A percentile compares a stretch with the other conserved stretches of the same genome.
Evolutionary conservation across 2,888 invertebrate species (phyloP).

Genomic region (Drosophila koepferae): DNA sequence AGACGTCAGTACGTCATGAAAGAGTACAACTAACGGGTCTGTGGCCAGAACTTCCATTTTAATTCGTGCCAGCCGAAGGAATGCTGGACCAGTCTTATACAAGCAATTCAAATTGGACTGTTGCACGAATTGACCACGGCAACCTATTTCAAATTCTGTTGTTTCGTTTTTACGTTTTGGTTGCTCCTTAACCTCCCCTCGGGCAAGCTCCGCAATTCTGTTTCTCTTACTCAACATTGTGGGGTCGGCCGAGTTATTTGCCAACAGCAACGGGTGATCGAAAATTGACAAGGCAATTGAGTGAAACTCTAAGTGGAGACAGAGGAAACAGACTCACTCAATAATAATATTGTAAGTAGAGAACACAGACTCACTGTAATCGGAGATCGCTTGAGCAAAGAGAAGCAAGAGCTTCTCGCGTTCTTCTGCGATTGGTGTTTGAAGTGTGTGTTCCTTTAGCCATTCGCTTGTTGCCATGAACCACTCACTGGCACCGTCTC

Average conservation of each 20-base stretch:
- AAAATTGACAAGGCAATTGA: conserved; percentile 31
- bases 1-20: conserved; percentile 72
- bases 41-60: conserved; percentile 71
- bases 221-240: conserved; percentile 28
- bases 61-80: conserved; percentile 76
- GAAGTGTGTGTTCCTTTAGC: conserved; percentile 17
- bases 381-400: conserved; percentile 52
- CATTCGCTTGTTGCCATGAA: conserved; percentile 47
- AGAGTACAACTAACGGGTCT: conserved; percentile 74
- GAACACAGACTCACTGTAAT: conserved; percentile 56
- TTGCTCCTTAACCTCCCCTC: conserved; percentile 3
- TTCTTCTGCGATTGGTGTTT: conserved; percentile 8
- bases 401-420: conserved; percentile 42
- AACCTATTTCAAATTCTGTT: conserved; percentile 53
- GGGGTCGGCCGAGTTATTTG: background rate
- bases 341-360: conserved; percentile 11
- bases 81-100: conserved; percentile 54
- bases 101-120: conserved; percentile 60
- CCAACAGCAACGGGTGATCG: conserved; percentile 9
- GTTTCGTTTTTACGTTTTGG: background rate
- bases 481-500: conserved; percentile 62
- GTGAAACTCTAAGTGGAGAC: conserved; percentile 9
- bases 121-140: conserved; percentile 65
- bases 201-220: background rate
- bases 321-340: conserved; percentile 47